A percentile compares a stretch with the other conserved stretches of the same genome.
phyloP scores from a whole-genome alignment of 2,113 vertebrate species.

The Gymnobelideus leadbeateri region DNA sequence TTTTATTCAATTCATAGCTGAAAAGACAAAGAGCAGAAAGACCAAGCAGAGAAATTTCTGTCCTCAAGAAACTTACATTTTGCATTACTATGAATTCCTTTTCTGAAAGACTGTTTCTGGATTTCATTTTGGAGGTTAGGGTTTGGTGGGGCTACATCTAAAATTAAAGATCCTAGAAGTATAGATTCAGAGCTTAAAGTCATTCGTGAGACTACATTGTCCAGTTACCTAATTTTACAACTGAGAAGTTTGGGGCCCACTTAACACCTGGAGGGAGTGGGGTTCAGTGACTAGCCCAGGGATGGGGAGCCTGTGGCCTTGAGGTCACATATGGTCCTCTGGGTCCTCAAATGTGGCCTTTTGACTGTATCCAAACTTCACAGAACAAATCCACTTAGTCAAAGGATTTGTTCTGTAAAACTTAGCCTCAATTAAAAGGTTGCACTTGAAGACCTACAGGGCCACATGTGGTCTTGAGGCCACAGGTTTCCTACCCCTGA shows the following conservation, averaged over 20 bases:
- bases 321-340: no score
- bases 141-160: neutral
- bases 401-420: no score
- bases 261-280: neutral
- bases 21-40: no score
- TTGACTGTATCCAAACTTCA: no score
- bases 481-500: no score
- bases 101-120: slow-evolving; percentile 16
- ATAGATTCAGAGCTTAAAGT: neutral
- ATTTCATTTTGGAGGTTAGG: slow-evolving; percentile 11
- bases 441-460: no score
- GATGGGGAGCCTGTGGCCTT: no score
- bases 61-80: neutral
- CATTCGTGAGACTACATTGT: neutral
- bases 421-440: no score
- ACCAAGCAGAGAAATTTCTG: neutral
- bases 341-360: no score
- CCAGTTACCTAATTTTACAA: neutral
- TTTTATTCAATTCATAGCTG: neutral
- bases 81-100: slow-evolving; percentile 1
- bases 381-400: no score
- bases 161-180: neutral
- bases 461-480: no score
- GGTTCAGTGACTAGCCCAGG: neutral
- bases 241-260: neutral